phyloP scores from a whole-genome alignment of 2,113 vertebrate genomes.

The Grammomys dolichurus region DNA sequence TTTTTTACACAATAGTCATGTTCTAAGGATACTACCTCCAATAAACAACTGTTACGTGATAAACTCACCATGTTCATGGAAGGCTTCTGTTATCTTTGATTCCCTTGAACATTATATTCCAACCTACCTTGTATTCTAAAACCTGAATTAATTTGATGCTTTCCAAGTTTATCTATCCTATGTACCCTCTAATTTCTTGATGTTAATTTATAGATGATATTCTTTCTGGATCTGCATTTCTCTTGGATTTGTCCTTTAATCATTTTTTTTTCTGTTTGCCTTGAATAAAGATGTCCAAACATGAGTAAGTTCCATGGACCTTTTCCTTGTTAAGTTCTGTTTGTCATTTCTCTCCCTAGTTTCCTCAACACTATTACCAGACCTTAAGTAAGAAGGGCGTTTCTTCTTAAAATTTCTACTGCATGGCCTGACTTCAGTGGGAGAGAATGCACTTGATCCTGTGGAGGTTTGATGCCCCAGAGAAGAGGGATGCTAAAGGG shows the following conservation, averaged over 20 bases:
- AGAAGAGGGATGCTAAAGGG: no score
- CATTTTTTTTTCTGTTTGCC: neutral
- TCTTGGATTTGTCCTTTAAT: neutral
- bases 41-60: neutral
- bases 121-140: neutral
- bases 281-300: neutral
- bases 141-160: neutral
- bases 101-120: neutral
- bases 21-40: neutral
- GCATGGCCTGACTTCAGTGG: no score
- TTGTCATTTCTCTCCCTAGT: neutral
- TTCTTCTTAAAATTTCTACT: neutral
- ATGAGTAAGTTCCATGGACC: neutral
- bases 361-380: neutral
- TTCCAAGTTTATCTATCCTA: neutral
- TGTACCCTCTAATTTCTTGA: neutral
- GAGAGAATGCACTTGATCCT: no score
- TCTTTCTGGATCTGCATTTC: neutral
- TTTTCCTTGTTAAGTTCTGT: no score
- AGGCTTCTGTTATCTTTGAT: neutral
- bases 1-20: neutral
- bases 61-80: accelerated
- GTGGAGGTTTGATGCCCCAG: no score
- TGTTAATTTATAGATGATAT: neutral
- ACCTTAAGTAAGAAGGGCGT: neutral